Evolutionary conservation across 2,113 vertebrate genomes (phyloP).

Genomic region (Rhinolophus ferrumequinum): DNA sequence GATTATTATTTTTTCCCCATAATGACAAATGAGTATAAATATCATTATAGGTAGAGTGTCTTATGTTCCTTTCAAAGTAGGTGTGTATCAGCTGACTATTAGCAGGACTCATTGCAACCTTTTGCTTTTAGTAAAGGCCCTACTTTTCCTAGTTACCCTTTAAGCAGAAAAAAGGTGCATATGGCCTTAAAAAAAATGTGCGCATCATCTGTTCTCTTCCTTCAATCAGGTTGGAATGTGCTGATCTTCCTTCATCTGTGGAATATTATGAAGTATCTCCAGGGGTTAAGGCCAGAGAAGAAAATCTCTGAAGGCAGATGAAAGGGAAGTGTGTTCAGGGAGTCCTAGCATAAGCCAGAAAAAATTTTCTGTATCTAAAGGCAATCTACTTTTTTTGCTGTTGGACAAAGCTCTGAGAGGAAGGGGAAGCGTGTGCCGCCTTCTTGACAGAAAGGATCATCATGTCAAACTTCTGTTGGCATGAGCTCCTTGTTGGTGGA

Average conservation of each 20-base stretch:
- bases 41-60: not conserved
- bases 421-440: not conserved
- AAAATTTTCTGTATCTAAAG: not conserved
- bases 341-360: not conserved
- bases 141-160: not conserved
- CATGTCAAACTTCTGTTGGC: fast-evolving
- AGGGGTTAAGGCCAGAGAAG: conserved; percentile 34
- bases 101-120: not conserved
- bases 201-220: conserved; percentile 57
- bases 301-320: conserved; percentile 66
- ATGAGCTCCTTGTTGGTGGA: not conserved
- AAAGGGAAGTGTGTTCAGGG: conserved; percentile 34
- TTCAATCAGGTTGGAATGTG: conserved; percentile 37
- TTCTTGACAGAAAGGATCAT: not conserved
- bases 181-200: conserved; percentile 19
- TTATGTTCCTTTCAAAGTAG: not conserved
- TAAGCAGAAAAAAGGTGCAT: not conserved
- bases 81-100: not conserved
- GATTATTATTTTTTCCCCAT: too few relatives aligned
- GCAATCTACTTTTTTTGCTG: not conserved
- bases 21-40: not conserved
- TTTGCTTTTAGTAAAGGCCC: not conserved
- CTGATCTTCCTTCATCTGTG: not conserved
- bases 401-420: not conserved
- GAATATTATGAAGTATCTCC: conserved; percentile 61